Percentiles rank a stretch among this genome's conserved stretches.
Evolutionary conservation across 1,140 invertebrate species (phyloP).

Genomic region (Aphidius gifuensis): DNA sequence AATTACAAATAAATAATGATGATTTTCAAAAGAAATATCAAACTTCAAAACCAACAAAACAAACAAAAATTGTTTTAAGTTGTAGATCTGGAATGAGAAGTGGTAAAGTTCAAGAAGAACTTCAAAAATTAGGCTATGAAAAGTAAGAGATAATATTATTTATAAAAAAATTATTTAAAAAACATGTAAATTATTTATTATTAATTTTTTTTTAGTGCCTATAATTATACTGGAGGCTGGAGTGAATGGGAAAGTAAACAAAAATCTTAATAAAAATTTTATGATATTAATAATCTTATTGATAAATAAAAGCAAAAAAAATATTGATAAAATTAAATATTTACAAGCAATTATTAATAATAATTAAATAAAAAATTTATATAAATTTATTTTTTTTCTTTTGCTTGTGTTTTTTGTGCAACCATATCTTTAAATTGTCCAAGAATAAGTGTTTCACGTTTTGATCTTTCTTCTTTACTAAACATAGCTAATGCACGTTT

Average conservation of each 20-base stretch:
- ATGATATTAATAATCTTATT: slow-evolving; percentile 5
- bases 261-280: slow-evolving; percentile 24
- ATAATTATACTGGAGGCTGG: slow-evolving; percentile 50
- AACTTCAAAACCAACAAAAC: slow-evolving; percentile 55
- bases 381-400: slow-evolving; percentile 40
- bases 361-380: background rate
- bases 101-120: slow-evolving; percentile 57
- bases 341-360: no score
- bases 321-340: no score
- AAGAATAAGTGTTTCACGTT: slow-evolving; percentile 93
- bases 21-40: slow-evolving; percentile 52
- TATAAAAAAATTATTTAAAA: slow-evolving; percentile 2
- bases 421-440: slow-evolving; percentile 94
- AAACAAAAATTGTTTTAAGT: slow-evolving; percentile 62
- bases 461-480: slow-evolving; percentile 94
- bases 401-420: slow-evolving; percentile 62
- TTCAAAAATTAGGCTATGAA: slow-evolving; percentile 59
- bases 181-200: slow-evolving; percentile 1
- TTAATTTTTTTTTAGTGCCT: slow-evolving; percentile 37
- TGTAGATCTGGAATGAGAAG: slow-evolving; percentile 63
- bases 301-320: background rate
- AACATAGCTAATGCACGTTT: slow-evolving; percentile 97
- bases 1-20: slow-evolving; percentile 36
- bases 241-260: slow-evolving; percentile 47
- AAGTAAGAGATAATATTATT: slow-evolving; percentile 48